Conservation (phyloP, 2,797 vertebrate genomes). For the Acipenser ruthenus region DNA sequence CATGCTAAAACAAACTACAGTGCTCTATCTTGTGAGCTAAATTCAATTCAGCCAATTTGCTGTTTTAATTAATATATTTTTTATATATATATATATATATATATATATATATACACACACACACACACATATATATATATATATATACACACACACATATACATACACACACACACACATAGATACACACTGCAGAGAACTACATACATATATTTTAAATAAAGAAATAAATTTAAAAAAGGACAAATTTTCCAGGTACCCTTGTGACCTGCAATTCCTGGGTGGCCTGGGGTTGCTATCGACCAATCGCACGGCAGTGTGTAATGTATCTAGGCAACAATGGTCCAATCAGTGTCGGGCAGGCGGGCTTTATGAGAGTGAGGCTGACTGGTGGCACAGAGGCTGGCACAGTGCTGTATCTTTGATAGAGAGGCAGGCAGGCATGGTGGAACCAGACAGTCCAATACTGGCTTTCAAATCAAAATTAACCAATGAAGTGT, state of each 20-base stretch:
- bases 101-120: too few species aligned
- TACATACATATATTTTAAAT: constrained; percentile 51
- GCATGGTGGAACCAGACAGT: too few species aligned
- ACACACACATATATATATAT: too few species aligned
- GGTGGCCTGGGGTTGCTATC: constrained; percentile 63
- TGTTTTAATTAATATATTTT: too few species aligned
- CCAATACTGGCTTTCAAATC: too few species aligned
- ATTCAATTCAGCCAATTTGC: too few species aligned
- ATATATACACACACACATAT: too few species aligned
- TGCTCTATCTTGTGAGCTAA: too few species aligned
- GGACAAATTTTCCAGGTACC: constrained; percentile 83
- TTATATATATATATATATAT: too few species aligned
- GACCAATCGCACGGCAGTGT: constrained; percentile 86
- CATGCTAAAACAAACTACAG: too few species aligned
- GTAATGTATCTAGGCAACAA: constrained; percentile 94
- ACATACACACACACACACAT: too few species aligned
- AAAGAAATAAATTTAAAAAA: constrained; percentile 47
- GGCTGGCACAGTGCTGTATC: constrained; percentile 34
- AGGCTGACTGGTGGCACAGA: constrained; percentile 39
- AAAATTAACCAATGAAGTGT: too few species aligned
- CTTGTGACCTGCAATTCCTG: constrained; percentile 87
- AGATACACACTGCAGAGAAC: neutral
- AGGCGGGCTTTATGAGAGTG: constrained; percentile 59
- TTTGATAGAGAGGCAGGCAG: constrained; percentile 46
- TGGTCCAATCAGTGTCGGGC: constrained; percentile 78